Base-by-base conservation (phyloP, 2,888 invertebrate genomes). In the Bellardia bayeri region DNA sequence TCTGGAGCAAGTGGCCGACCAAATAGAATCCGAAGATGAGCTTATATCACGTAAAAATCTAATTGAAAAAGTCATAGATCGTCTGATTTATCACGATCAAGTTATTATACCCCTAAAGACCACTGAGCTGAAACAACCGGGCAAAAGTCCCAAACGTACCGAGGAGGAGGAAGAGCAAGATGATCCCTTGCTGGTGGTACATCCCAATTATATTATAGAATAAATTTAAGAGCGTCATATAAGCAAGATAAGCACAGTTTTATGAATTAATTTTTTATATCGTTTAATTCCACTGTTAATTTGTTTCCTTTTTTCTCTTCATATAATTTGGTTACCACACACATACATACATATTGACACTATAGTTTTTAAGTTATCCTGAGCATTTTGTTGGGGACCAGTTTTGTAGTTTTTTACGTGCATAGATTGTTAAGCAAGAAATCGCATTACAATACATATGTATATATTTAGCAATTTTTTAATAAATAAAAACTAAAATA, bases 171-270 rank as follows among this genome's bases (percentile, higher is more conserved):
- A 91, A 0, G 91, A 91, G 0, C 95, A 95, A 83, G 96, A 96
- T 49, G 97, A 98, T 94, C 98, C 98, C 0, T 93, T 98, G 61
- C 94, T 99, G 6, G 98, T 99, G 16, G 99, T 99, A 0, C 99
- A 99, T 95, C 99, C 99, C 0, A 99, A 99, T 94, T 99, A 98
- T 93, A 96, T 98, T 68, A 95, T 98, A 66, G 97, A 98, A 89
- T 94, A 93, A 88, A 94, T 33, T 13, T 3, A 13, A 7, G 23
- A 56, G 7, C 16, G n/a, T 13, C 4, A n/a, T 13, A 51, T 13
- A 54, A 54, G n/a, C 6, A 6, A 54, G 23, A 54, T 14, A 33
- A 42, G 37, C 13, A 71, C 42, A 69, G 8, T 72, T 64, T 54
- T 81, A 61, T 40, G 40, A 42, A 68, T 82, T 54, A 74, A 81